phyloP scores from a whole-genome alignment of 1,140 invertebrate genomes.

The Euglossa dilemma region DNA sequence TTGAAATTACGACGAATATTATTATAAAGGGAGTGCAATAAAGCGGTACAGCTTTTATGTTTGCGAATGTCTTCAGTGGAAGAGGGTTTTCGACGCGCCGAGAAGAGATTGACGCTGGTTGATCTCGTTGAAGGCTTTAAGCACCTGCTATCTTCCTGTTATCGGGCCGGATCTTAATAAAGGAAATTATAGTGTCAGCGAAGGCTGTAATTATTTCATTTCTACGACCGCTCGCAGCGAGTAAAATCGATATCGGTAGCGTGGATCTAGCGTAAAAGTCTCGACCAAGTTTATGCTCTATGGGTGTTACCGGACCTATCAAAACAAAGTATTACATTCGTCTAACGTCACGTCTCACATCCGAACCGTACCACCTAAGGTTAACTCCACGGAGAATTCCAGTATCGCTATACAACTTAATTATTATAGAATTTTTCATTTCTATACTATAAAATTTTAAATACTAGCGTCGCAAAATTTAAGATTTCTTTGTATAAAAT shows the following conservation, averaged over 20 bases:
- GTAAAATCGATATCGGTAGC: constrained; percentile 1
- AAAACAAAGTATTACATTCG: neutral
- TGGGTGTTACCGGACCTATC: neutral
- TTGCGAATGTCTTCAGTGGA: neutral
- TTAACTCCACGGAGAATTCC: no score
- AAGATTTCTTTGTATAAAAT: no score
- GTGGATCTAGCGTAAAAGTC: neutral
- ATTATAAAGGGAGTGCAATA: neutral
- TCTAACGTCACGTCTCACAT: neutral
- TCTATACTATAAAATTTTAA: no score
- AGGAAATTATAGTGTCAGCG: constrained; percentile 37
- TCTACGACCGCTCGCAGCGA: neutral
- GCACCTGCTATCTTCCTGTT: constrained; percentile 12
- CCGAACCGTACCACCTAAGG: neutral
- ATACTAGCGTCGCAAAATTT: no score
- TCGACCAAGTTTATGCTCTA: neutral
- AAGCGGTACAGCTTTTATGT: no score
- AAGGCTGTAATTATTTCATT: constrained; percentile 38
- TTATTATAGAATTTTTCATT: no score
- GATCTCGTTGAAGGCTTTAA: constrained; percentile 18
- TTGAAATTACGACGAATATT: neutral
- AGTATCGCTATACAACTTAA: no score
- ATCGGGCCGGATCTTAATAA: constrained; percentile 42
- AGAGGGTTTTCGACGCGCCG: neutral
- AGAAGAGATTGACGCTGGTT: neutral